These are phyloP conservation scores for Pseudomyrmex cubaensis DNA, from an alignment of 1,140 invertebrate species.

Conservation along the genomic window DNA sequence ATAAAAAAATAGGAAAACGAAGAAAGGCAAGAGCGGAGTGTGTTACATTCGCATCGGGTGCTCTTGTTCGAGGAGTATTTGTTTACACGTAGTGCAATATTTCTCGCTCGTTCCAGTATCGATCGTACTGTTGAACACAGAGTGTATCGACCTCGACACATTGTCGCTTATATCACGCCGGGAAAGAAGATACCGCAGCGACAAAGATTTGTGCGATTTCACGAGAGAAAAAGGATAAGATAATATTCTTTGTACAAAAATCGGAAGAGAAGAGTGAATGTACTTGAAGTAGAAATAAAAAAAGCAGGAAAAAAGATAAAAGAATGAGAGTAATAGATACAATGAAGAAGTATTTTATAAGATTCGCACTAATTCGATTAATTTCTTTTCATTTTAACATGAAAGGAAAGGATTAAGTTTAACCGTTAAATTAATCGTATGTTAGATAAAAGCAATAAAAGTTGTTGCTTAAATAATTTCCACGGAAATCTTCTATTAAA, in stretches of 20 bases:
- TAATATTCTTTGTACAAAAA: background rate
- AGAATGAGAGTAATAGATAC: background rate
- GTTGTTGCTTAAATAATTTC: background rate
- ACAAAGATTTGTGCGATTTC: slow-evolving; percentile 1
- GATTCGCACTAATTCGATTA: too few species aligned
- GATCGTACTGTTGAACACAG: slow-evolving; percentile 41
- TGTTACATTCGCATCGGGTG: slow-evolving; percentile 18
- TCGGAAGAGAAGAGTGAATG: background rate
- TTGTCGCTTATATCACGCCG: background rate
- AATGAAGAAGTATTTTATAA: too few species aligned
- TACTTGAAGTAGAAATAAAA: background rate
- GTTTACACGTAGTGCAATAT: slow-evolving; percentile 65
- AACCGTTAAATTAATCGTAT: too few species aligned
- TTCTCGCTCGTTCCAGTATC: slow-evolving; percentile 49
- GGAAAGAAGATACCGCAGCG: background rate
- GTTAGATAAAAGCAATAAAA: too few species aligned
- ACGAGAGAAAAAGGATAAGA: slow-evolving; percentile 4
- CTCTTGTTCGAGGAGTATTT: slow-evolving; percentile 66
- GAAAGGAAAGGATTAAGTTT: background rate
- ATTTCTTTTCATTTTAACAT: too few species aligned
- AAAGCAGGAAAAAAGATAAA: background rate
- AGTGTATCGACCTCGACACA: background rate
- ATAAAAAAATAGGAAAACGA: background rate
- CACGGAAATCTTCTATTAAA: background rate
- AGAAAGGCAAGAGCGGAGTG: background rate